These are phyloP conservation scores for Fregata magnificens DNA, from an alignment of 2,113 vertebrate genomes.

Conservation along the genomic window DNA sequence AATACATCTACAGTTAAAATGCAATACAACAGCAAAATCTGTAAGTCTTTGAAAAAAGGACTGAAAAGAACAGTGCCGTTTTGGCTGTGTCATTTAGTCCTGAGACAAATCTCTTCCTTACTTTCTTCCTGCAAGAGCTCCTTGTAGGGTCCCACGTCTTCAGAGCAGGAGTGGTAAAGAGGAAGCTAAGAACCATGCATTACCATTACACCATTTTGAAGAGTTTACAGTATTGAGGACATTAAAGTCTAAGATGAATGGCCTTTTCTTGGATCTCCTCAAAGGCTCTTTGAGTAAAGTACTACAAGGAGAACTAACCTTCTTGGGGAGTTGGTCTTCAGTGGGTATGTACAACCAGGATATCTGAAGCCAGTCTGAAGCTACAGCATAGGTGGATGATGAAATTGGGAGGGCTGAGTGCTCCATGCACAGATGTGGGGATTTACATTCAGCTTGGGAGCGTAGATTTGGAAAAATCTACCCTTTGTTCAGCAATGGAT, in stretches of 20 bases:
- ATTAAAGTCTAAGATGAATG: background rate
- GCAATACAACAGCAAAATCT: background rate
- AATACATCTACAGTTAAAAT: background rate
- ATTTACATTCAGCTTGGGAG: background rate
- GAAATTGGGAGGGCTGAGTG: background rate
- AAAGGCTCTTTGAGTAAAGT: background rate
- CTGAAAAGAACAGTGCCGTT: background rate
- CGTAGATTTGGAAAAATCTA: background rate
- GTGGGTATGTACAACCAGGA: background rate
- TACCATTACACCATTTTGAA: background rate
- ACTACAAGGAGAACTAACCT: background rate
- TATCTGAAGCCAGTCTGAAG: background rate
- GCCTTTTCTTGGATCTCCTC: background rate
- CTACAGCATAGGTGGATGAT: background rate
- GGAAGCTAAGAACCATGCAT: background rate
- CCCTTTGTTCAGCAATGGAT: background rate
- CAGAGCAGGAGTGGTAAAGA: background rate
- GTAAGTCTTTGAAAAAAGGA: background rate
- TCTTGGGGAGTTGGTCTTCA: background rate
- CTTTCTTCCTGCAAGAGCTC: background rate
- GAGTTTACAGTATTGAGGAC: background rate
- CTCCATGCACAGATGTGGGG: accelerated
- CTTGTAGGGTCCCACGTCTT: background rate
- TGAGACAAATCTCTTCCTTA: background rate
- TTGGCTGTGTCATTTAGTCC: background rate